These are phyloP conservation scores for Drosophila santomea DNA, from an alignment of 1,140 invertebrate species.

Conservation along the genomic window DNA sequence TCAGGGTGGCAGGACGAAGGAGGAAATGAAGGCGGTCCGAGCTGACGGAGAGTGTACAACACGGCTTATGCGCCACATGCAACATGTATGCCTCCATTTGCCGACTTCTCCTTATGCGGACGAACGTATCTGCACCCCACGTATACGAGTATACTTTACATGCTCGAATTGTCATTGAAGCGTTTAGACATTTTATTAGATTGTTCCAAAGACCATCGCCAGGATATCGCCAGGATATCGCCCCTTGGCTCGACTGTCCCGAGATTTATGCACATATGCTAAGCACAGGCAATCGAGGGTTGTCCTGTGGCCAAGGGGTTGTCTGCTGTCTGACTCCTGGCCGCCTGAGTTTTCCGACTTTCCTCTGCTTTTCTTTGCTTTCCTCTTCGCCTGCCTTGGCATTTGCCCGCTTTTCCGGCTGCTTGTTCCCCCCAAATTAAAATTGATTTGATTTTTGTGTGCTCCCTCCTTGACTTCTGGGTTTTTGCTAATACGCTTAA, in stretches of 20 bases:
- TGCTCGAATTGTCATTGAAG: conserved; percentile 83
- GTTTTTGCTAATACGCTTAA: conserved; percentile 55
- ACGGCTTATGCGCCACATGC: conserved; percentile 77
- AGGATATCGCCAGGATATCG: conserved; percentile 45
- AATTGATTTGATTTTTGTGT: conserved; percentile 82
- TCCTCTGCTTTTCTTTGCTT: conserved; percentile 6
- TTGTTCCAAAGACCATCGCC: conserved; percentile 67
- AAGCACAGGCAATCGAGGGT: conserved; percentile 68
- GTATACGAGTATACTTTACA: conserved; percentile 56
- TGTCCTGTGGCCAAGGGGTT: conserved; percentile 53
- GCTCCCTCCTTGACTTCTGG: conserved; percentile 23
- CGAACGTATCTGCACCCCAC: background rate
- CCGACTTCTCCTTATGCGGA: background rate
- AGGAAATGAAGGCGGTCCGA: conserved; percentile 41
- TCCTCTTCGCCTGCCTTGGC: conserved; percentile 67
- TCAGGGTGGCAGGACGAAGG: conserved; percentile 17
- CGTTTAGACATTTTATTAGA: conserved; percentile 83
- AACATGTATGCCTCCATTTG: conserved; percentile 61
- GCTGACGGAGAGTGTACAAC: conserved; percentile 69
- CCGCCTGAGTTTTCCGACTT: conserved; percentile 12
- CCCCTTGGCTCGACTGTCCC: conserved; percentile 45
- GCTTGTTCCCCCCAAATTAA: conserved; percentile 76
- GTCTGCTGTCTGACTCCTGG: conserved; percentile 43
- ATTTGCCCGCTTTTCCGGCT: conserved; percentile 50
- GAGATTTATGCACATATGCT: conserved; percentile 82